These are phyloP conservation scores for Poecile atricapillus DNA, from an alignment of 2,113 vertebrate species.

Conservation along the genomic window DNA sequence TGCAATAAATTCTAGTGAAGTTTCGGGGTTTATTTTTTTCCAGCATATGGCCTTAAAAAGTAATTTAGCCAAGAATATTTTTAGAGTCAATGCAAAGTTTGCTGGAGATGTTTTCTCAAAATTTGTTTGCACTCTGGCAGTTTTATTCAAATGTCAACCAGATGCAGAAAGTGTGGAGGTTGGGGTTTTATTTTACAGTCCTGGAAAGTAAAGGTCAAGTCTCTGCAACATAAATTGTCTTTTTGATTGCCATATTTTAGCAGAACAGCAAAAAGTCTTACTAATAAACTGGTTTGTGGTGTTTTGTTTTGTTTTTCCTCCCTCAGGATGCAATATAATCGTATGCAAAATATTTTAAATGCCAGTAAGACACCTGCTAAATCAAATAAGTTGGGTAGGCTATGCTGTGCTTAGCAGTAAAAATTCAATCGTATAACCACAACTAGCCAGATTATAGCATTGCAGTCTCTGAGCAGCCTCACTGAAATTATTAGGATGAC, in stretches of 20 bases:
- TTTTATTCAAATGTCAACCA: conserved; percentile 74
- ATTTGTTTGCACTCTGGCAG: conserved; percentile 64
- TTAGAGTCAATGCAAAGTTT: conserved; percentile 43
- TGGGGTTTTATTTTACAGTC: conserved; percentile 15
- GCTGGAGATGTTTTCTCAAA: conserved; percentile 55
- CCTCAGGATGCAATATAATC: not conserved
- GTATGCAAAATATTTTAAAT: conserved; percentile 3
- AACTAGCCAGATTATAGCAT: not conserved
- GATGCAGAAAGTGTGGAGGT: conserved; percentile 56
- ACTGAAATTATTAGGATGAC: not conserved
- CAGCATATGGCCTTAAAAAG: conserved; percentile 58
- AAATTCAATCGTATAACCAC: not conserved
- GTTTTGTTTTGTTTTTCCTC: not conserved
- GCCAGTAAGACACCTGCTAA: not conserved
- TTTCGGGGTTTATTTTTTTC: not conserved
- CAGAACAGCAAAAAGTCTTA: not conserved
- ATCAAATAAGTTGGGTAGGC: not conserved
- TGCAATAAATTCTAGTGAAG: conserved; percentile 69
- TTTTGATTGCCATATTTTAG: not conserved
- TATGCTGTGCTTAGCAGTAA: not conserved
- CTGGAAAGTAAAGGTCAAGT: conserved; percentile 2
- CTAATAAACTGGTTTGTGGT: not conserved
- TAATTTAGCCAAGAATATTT: conserved; percentile 41
- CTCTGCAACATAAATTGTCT: not conserved
- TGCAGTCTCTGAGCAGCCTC: not conserved